Base-by-base conservation (phyloP, 2,113 vertebrate genomes). In the Cephalopholis sonnerati region DNA sequence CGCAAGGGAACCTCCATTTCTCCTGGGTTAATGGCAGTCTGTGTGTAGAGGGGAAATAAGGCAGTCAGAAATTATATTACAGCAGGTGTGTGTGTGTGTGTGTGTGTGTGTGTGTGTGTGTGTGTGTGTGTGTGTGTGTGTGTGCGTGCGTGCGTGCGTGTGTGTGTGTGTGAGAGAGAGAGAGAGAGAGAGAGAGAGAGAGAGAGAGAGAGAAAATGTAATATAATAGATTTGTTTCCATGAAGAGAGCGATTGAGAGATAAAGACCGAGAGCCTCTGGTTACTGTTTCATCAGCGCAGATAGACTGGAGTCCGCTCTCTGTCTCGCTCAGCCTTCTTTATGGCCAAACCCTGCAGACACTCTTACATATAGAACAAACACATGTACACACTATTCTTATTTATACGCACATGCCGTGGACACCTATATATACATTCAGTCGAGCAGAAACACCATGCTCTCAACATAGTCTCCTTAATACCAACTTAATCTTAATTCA, bases 211-310 rank as follows among this genome's bases (percentile, higher is more conserved):
- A 81, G 32, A 78, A 32, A 62, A 84, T 71, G 17, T 71, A 88
- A 87, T 88, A 81, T 65, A 82, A 88, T 77, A 82, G 83, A 90
- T 74, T 82, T 89, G 71, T 90, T 83, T 89, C 77, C 76, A 85
- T 62, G 63, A 73, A 75, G 84, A 76, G 48, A 78, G 62, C 0
- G 22, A 77, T 57, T 36, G 25, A 57, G 32, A 72, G 84, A 91
- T 84, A 91, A 66, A 54, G 24, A 77, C 57, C 5, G 22, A 66
- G 50, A 62, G 82, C 79, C 70, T 84, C 74, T 85, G 90, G 74
- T 79, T 83, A 77, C 44, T 76, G 83, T 89, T 86, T 86, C 71
- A 83, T 77, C 50, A 75, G 54, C 66, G 71, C 72, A 70, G 81
- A 72, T 58, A 66, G 62, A 81, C 68, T 25, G 64, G 50, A 83